phyloP scores from a whole-genome alignment of 2,797 vertebrate species.

The Urocyon cinereoargenteus region DNA sequence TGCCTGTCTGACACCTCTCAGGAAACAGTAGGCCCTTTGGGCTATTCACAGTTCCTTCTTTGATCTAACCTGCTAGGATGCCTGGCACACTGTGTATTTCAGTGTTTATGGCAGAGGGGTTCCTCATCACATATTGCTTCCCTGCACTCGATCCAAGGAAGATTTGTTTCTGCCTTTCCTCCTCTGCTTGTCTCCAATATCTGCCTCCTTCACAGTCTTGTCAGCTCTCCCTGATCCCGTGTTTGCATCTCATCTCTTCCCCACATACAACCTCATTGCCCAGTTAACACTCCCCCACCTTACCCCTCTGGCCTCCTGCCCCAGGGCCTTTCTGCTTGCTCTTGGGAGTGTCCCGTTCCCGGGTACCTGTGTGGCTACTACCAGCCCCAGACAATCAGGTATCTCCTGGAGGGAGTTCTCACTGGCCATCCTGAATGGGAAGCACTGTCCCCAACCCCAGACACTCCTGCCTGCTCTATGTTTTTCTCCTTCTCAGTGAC shows the following conservation, averaged over 20 bases:
- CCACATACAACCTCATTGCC: not conserved
- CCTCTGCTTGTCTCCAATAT: not conserved
- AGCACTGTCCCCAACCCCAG: not conserved
- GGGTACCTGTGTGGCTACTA: not conserved
- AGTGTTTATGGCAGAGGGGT: not conserved
- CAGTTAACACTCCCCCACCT: not conserved
- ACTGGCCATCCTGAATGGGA: not conserved
- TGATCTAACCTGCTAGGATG: not conserved
- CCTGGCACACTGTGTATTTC: not conserved
- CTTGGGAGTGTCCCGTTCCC: not conserved
- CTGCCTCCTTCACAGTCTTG: fast-evolving
- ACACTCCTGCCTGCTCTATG: not conserved
- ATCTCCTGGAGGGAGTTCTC: not conserved
- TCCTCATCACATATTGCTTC: not conserved
- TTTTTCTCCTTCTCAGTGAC: not conserved
- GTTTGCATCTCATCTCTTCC: not conserved
- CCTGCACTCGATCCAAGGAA: not conserved
- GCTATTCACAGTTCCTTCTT: not conserved
- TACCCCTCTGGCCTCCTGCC: not conserved
- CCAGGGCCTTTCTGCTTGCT: not conserved
- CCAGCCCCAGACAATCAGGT: not conserved
- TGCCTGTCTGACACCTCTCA: not conserved
- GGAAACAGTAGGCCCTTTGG: not conserved
- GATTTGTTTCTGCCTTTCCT: not conserved
- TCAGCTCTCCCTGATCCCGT: not conserved